Evolutionary conservation across 2,888 invertebrate species (phyloP).

Genomic region (Spialia ferax): DNA sequence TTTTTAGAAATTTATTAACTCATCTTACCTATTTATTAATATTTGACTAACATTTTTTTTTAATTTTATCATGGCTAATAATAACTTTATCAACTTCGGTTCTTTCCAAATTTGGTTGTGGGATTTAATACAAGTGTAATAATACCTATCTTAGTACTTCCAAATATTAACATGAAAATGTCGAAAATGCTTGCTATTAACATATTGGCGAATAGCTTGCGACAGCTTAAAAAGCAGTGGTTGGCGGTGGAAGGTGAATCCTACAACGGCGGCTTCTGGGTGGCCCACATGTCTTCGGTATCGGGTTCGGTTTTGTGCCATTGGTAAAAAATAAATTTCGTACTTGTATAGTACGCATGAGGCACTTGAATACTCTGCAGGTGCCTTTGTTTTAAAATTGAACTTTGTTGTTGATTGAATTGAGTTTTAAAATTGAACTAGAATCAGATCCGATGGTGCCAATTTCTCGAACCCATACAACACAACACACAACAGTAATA

Average conservation of each 20-base stretch:
- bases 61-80: constrained; percentile 9
- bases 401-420: too few relatives aligned
- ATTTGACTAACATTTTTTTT: constrained; percentile 9
- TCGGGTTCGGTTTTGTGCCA: constrained; percentile 44
- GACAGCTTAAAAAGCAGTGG: constrained; percentile 58
- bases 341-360: too few relatives aligned
- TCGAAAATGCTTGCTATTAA: constrained; percentile 44
- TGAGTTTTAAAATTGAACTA: too few relatives aligned
- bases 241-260: constrained; percentile 66
- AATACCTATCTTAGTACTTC: too few relatives aligned
- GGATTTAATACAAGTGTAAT: constrained; percentile 45
- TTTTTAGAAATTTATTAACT: constrained; percentile 20
- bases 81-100: neutral
- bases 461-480: constrained; percentile 37
- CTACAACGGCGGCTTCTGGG: constrained; percentile 70
- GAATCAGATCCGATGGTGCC: too few relatives aligned
- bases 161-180: constrained; percentile 36
- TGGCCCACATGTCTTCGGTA: constrained; percentile 67
- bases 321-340: constrained; percentile 13
- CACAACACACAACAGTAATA: constrained; percentile 41
- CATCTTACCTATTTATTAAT: neutral
- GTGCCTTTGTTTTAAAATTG: too few relatives aligned
- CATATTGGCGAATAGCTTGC: constrained; percentile 19
- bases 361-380: too few relatives aligned
- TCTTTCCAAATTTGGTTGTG: neutral